These are phyloP conservation scores for Penaeus indicus DNA, from an alignment of 1,140 invertebrate species.

Conservation along the genomic window DNA sequence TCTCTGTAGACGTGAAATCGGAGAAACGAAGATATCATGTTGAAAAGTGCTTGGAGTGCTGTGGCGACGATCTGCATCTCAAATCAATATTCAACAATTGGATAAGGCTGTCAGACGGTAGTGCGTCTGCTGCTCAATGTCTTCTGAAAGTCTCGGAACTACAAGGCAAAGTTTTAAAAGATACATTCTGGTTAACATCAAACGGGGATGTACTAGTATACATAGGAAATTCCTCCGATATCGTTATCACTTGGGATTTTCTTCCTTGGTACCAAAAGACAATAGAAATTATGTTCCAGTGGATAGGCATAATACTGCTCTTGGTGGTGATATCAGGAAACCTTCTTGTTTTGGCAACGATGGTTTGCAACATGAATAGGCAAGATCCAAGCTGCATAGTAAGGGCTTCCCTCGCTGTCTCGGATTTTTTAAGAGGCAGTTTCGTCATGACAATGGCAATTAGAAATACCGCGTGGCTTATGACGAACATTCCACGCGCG, in stretches of 20 bases:
- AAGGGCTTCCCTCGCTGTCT: conserved; percentile 29
- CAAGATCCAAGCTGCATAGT: neutral
- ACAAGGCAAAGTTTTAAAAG: neutral
- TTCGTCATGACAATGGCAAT: conserved; percentile 37
- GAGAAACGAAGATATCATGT: no score
- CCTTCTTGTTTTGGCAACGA: conserved; percentile 24
- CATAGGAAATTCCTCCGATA: conserved; percentile 32
- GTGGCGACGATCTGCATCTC: no score
- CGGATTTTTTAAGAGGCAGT: conserved; percentile 15
- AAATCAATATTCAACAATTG: no score
- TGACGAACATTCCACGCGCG: neutral
- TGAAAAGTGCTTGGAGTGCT: no score
- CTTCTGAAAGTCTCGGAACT: neutral
- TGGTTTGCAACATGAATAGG: neutral
- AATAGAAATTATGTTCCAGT: conserved; percentile 13
- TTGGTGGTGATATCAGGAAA: conserved; percentile 25
- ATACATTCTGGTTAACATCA: conserved; percentile 48
- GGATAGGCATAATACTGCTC: neutral
- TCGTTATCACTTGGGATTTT: conserved; percentile 48
- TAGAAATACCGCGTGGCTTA: neutral
- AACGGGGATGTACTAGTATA: neutral
- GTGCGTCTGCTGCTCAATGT: no score
- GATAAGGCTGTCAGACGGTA: no score
- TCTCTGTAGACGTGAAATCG: no score
- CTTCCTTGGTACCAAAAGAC: conserved; percentile 24